Base-by-base conservation (phyloP, 2,888 invertebrate genomes). In the Nephrotoma appendiculata region DNA sequence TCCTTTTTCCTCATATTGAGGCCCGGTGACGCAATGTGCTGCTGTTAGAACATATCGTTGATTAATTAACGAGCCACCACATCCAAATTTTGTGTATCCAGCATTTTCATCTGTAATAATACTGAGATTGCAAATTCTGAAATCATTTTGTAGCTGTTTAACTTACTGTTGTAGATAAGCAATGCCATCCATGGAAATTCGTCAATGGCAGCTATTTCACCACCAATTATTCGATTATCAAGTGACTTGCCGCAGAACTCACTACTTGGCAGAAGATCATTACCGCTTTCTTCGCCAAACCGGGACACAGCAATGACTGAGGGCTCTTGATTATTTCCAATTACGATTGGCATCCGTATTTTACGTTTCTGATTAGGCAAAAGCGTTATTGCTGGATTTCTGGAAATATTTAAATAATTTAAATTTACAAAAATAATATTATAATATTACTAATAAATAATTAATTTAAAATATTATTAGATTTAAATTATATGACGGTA, bases 181-280 rank as follows among this genome's bases (percentile, higher is more conserved):
- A 94, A 88, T 0, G 93, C 93, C 92, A 94, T 92, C 94, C 94
- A 94, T 0, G 94, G 94, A 89, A 93, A 94, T 89, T 94, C 94
- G 87, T 94, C 94, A 5, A 94, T 89, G n/a, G 94, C 94, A 0
- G 94, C 94, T 84, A 93, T 91, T 87, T 92, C 92, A 9, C 95
- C 95, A 85, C 94, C 94, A 88, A 93, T 93, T 86, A 95, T 93
- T 86, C 93, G 92, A 89, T 95, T 93, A n/a, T 92, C 93, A 86
- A 92, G 92, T 52, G 92, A 92, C 31, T 92, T 89, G 6, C 95
- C 95, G 88, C 95, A 95, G 86, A 92, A 0, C 0, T 45, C 52
- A 41, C 7, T 15, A 41, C 19, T 57, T 6, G 86, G 86, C 9
- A 86, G 42, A 6, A 86, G 41, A 42, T 86, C 42, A 42, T 7